Evolutionary conservation across 2,113 vertebrate species (phyloP), one percentile per base, ranked within the genome.

Genomic region (Synchiropus splendidus): DNA sequence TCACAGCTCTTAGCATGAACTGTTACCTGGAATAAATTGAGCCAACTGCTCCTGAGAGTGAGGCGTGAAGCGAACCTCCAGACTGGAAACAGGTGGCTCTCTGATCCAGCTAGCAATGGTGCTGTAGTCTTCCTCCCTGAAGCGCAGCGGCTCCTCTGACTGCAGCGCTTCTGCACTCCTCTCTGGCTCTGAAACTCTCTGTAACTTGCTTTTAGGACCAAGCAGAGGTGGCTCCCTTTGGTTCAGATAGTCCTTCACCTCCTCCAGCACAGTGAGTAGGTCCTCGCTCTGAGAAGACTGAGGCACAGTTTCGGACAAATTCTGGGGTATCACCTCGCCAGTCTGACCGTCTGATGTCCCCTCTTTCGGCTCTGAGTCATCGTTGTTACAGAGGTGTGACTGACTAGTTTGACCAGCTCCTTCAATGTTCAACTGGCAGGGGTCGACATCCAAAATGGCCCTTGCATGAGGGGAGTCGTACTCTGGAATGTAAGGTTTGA

Each of bases 401-500:
- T 3, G 11, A 4, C 33, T 49, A 5, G 27, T 39, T 8, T 27
- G 21, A 2, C 53, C 27, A 12, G 12, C 5, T 31, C 58, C 50
- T 12, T 45, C 45, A 42, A 21, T 31, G 40, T 48, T 38, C 10
- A 36, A 21, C 2, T 57, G 39, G 38, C 2, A 9, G 37, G 43
- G 3, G n/a, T 58, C 48, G 1, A 15, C n/a, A 12, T 57, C 43
- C 2, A 14, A 16, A 43, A 5, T 30, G 14, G 11, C 16, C 36
- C 77, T 52, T 18, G 41, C 49, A 17, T 61, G 42, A 0, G 87
- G 87, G 2, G 83, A 85, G 68, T 93, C 90, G n/a, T 93, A 93
- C 12, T 89, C 88, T 31, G 89, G 84, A 48, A 93, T 92, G 63
- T 89, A 92, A 4, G 90, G 90, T 57, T 92, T 93, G 50, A 93